A percentile compares a stretch with the other conserved stretches of the same genome.
Evolutionary conservation across 2,113 vertebrate genomes (phyloP).

Genomic region (Calidris pugnax): DNA sequence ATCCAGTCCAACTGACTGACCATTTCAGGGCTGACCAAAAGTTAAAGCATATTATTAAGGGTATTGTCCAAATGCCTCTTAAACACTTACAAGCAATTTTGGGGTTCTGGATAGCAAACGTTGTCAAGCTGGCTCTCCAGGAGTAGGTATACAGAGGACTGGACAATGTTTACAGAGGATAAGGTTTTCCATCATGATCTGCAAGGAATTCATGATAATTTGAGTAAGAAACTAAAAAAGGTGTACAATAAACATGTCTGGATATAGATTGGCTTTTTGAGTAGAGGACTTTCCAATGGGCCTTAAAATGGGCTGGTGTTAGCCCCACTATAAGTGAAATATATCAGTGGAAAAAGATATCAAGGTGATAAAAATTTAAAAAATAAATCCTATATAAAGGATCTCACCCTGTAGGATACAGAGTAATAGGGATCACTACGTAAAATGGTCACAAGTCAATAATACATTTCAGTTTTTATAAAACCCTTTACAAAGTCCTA

Average conservation of each 20-base stretch:
- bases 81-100: not conserved
- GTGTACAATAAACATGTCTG: not conserved
- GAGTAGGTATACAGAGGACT: not conserved
- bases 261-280: not conserved
- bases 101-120: not conserved
- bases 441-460: not conserved
- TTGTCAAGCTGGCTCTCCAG: not conserved
- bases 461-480: not conserved
- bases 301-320: not conserved
- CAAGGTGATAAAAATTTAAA: not conserved
- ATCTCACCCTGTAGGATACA: not conserved
- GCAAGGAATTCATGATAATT: not conserved
- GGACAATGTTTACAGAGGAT: not conserved
- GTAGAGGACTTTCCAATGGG: not conserved
- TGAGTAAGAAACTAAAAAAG: not conserved
- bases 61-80: not conserved
- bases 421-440: not conserved
- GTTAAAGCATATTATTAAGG: not conserved
- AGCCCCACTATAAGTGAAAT: not conserved
- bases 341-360: not conserved
- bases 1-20: not conserved
- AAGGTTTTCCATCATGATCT: not conserved
- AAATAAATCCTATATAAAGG: not conserved
- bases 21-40: not conserved
- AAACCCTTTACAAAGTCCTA: not conserved